A percentile compares a stretch with the other conserved stretches of the same genome.
These are phyloP conservation scores for Cydia strobilella DNA, from an alignment of 1,140 invertebrate genomes.

Conservation along the genomic window DNA sequence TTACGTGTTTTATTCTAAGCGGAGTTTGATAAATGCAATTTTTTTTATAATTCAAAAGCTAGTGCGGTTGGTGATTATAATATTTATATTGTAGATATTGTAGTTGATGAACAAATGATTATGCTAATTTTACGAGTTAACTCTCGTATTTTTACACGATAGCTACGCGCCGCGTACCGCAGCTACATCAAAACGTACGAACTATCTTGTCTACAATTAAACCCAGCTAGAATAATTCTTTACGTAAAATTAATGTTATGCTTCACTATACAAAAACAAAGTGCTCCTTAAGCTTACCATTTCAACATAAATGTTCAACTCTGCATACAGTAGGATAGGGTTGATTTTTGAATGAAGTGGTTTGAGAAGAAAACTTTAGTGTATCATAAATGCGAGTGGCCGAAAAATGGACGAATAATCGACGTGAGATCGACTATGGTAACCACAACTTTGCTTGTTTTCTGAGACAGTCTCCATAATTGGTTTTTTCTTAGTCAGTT, in stretches of 20 bases:
- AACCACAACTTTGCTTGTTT: not conserved
- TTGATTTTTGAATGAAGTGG: not conserved
- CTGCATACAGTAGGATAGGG: not conserved
- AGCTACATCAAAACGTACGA: too few species aligned
- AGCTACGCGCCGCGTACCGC: too few species aligned
- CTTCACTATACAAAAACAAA: not conserved
- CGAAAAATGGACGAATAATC: constrained; percentile 32
- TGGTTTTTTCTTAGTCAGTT: not conserved
- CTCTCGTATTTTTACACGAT: too few species aligned
- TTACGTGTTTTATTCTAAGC: too few species aligned
- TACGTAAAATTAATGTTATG: constrained; percentile 1
- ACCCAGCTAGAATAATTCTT: not conserved
- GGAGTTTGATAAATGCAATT: too few species aligned
- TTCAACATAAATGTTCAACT: not conserved
- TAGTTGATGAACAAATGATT: too few species aligned
- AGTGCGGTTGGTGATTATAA: too few species aligned
- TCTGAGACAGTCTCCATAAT: too few species aligned
- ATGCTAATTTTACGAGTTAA: too few species aligned
- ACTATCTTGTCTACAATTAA: too few species aligned
- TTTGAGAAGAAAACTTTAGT: constrained; percentile 9
- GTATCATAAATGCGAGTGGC: constrained; percentile 31
- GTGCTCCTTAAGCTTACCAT: not conserved
- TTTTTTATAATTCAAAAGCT: too few species aligned
- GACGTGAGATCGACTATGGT: constrained; percentile 20
- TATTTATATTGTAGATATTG: too few species aligned